Evolutionary conservation across 2,888 invertebrate genomes (phyloP), one percentile per base, ranked within the genome.

Genomic region (Zygothrica quintamaculata): DNA sequence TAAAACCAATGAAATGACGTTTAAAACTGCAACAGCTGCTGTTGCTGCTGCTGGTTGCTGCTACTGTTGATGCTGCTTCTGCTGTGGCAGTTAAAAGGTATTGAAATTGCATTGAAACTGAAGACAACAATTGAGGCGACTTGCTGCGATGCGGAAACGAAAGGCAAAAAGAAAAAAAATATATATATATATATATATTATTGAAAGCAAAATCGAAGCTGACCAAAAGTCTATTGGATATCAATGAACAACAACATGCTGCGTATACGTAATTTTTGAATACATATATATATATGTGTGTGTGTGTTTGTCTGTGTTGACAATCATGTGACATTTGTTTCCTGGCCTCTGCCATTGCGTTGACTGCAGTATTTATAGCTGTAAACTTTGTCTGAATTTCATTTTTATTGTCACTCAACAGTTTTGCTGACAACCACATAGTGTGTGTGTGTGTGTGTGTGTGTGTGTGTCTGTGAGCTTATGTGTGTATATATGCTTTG

Each of bases 241-340:
- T 65, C 75, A 60, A 64, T 66, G 59, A 60, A 16, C 56, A 40
- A 16, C 56, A 40, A 22, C 60, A 68, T 34, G 42, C 53, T 69
- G 80, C 80, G 77, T 80, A 80, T 80, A 77, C 77, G 77, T 80
- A 80, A 78, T 80, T 68, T 71, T n/a, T n/a, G n/a, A n/a, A n/a
- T n/a, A n/a, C n/a, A n/a, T n/a, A n/a, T n/a, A n/a, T n/a, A n/a
- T n/a, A n/a, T n/a, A n/a, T n/a, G n/a, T n/a, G n/a, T n/a, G n/a
- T n/a, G n/a, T n/a, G n/a, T n/a, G n/a, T n/a, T n/a, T n/a, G n/a
- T n/a, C n/a, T 8, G 31, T 56, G 43, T 53, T 62, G 71, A 71
- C 80, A 77, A 64, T 70, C 58, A 58, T 40, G 53, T 71, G 78
- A 64, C 73, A 68, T 64, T 73, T 73, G 65, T 59, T 81, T 79